Conservation (phyloP, 2,797 vertebrate genomes). For the Pangasius macronema region DNA sequence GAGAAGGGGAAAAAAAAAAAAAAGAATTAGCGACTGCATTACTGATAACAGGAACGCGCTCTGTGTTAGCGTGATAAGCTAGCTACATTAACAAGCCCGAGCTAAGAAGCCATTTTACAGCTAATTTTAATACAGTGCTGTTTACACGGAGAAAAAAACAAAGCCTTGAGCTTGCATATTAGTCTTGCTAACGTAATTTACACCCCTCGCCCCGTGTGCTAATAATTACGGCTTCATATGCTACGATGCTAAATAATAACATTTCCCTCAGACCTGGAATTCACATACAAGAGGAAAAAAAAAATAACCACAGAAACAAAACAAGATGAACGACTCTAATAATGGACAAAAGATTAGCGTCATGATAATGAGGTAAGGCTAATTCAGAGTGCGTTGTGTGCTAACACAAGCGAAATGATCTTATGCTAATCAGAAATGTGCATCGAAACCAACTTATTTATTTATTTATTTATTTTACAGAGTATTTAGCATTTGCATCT, state of each 20-base stretch:
- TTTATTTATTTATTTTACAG: neutral
- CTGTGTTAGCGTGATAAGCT: constrained; percentile 35
- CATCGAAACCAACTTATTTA: neutral
- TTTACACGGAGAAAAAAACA: neutral
- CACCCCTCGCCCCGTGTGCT: neutral
- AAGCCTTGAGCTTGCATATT: neutral
- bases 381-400: neutral
- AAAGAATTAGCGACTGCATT: neutral
- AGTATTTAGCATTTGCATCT: too few relatives aligned
- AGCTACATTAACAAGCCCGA: neutral
- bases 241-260: constrained; percentile 1
- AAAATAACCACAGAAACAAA: neutral
- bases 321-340: neutral
- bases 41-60: neutral
- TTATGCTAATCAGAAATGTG: neutral
- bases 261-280: neutral
- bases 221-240: neutral
- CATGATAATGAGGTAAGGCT: neutral
- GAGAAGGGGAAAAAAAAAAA: too few relatives aligned
- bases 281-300: neutral
- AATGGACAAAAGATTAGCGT: neutral
- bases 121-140: constrained; percentile 1
- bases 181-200: constrained; percentile 1
- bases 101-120: constrained; percentile 13
- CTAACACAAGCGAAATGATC: neutral